A percentile compares a stretch with the other conserved stretches of the same genome.
Conservation (phyloP, 2,888 invertebrate species). For the Griposia aprilina region DNA sequence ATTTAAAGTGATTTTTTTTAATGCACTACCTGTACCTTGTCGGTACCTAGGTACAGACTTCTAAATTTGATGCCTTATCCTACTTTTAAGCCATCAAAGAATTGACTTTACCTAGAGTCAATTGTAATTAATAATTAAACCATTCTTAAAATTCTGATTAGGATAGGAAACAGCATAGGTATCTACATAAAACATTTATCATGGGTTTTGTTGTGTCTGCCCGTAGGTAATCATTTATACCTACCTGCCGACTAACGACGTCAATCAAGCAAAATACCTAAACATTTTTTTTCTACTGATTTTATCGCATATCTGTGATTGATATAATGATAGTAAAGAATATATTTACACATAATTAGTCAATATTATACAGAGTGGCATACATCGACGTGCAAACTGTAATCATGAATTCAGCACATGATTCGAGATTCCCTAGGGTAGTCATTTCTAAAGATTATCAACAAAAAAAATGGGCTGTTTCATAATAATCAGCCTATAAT, state of each 20-base stretch:
- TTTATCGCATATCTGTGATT: background rate
- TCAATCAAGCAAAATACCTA: background rate
- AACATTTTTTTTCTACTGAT: too few relatives aligned
- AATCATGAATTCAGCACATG: too few relatives aligned
- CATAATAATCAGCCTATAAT: too few relatives aligned
- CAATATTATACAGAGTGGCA: too few relatives aligned
- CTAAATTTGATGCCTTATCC: too few relatives aligned
- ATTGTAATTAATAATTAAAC: background rate
- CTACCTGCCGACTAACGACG: background rate
- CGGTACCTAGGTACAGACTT: background rate
- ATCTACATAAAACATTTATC: background rate
- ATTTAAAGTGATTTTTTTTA: slow-evolving; percentile 6
- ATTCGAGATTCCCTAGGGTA: too few relatives aligned
- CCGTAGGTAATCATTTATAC: too few relatives aligned
- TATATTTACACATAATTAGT: background rate
- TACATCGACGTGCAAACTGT: too few relatives aligned
- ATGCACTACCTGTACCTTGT: background rate
- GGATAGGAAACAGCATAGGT: background rate
- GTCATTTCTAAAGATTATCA: too few relatives aligned
- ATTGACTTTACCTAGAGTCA: background rate
- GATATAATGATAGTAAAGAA: background rate
- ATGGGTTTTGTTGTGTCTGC: background rate
- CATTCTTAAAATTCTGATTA: background rate
- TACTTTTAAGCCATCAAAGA: too few relatives aligned
- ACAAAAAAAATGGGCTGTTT: too few relatives aligned